A percentile compares a stretch with the other conserved stretches of the same genome.
Evolutionary conservation across 2,888 invertebrate genomes (phyloP).

Genomic region (Orchesellides sinensis): DNA sequence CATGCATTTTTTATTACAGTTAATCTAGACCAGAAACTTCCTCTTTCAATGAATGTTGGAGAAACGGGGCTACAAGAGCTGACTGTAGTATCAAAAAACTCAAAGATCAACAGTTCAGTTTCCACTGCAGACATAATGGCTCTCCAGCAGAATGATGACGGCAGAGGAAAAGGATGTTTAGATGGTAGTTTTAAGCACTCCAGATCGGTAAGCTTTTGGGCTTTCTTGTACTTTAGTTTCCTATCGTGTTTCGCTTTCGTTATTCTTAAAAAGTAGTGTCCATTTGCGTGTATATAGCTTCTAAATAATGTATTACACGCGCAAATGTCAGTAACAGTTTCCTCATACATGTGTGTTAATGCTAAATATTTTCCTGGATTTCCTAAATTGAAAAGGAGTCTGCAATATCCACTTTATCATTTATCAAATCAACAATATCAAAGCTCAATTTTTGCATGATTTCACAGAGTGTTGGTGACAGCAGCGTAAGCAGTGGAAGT

Average conservation of each 20-base stretch:
- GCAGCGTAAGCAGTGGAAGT: slow-evolving; percentile 79
- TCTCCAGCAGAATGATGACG: slow-evolving; percentile 80
- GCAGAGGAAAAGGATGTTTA: slow-evolving; percentile 76
- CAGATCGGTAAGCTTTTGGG: slow-evolving; percentile 77
- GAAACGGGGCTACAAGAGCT: slow-evolving; percentile 84
- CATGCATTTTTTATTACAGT: slow-evolving; percentile 76
- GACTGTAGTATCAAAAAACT: slow-evolving; percentile 80
- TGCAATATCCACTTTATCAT: too few species aligned
- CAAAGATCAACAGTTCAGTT: slow-evolving; percentile 76
- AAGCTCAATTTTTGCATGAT: too few species aligned
- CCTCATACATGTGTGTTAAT: too few species aligned
- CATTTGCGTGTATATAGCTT: not conserved
- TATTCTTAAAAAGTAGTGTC: not conserved
- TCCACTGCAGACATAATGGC: slow-evolving; percentile 79
- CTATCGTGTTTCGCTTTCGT: too few species aligned
- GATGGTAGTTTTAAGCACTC: slow-evolving; percentile 76
- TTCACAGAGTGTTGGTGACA: slow-evolving; percentile 77
- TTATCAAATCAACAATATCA: too few species aligned
- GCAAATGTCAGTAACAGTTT: too few species aligned
- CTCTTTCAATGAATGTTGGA: slow-evolving; percentile 80
- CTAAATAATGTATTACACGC: not conserved
- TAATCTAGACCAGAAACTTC: slow-evolving; percentile 81
- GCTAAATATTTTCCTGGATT: too few species aligned
- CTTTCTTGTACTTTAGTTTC: too few species aligned
- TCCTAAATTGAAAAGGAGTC: too few species aligned